These are phyloP conservation scores for Podabrus alpinus DNA, from an alignment of 2,888 invertebrate species.

Conservation along the genomic window DNA sequence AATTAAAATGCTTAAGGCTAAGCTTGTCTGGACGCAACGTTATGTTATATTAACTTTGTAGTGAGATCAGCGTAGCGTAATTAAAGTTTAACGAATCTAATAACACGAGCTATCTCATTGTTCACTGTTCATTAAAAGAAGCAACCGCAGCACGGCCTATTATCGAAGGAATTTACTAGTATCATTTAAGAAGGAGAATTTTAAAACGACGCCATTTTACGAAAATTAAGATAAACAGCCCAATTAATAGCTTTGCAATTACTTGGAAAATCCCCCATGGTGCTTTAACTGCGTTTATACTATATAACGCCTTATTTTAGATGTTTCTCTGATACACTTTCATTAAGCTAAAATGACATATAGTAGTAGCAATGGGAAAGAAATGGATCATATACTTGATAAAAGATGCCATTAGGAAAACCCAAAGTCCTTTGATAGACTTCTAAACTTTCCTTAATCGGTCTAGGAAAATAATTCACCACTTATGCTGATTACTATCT, in stretches of 20 bases:
- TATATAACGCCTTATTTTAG: slow-evolving; percentile 9
- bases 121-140: slow-evolving; percentile 24
- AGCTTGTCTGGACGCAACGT: slow-evolving; percentile 27
- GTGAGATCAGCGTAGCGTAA: slow-evolving; percentile 30
- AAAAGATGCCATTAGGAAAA: slow-evolving; percentile 20
- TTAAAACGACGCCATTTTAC: slow-evolving; percentile 17
- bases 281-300: slow-evolving; percentile 11
- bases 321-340: slow-evolving; percentile 25
- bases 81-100: slow-evolving; percentile 34
- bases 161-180: slow-evolving; percentile 13
- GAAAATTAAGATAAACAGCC: slow-evolving; percentile 28
- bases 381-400: slow-evolving; percentile 27
- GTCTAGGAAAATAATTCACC: slow-evolving; percentile 17
- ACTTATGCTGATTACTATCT: slow-evolving; percentile 26
- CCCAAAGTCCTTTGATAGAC: slow-evolving; percentile 22
- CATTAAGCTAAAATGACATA: slow-evolving; percentile 32
- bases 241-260: slow-evolving; percentile 30
- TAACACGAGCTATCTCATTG: slow-evolving; percentile 23
- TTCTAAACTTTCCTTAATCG: slow-evolving; percentile 20
- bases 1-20: slow-evolving; percentile 31
- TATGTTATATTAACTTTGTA: slow-evolving; percentile 30
- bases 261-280: slow-evolving; percentile 24
- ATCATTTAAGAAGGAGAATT: slow-evolving; percentile 24
- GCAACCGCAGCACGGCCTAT: slow-evolving; percentile 3
- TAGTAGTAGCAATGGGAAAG: slow-evolving; percentile 16